Evolutionary conservation across 2,113 vertebrate species (phyloP), one percentile per base, ranked within the genome.

Genomic region (Trogon melanurus): DNA sequence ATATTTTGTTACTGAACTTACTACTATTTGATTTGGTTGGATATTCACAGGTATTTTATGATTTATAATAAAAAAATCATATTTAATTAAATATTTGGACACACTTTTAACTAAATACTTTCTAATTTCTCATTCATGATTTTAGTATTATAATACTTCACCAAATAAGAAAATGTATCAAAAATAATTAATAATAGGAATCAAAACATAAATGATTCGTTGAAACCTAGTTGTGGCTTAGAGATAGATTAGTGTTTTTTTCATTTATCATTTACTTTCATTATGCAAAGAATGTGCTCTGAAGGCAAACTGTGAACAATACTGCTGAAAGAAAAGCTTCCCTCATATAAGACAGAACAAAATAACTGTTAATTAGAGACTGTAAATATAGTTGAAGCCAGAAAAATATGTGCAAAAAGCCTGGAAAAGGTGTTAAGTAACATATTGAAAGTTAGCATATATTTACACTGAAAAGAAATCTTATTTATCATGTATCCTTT

Each of bases 391-490:
- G 16, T 21, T n/a, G 25, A 95, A 96, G 51, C 0, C 4, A 47
- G 54, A 83, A 7, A 76, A 82, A 69, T 61, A 53, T 62, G 27
- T 25, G 3, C 29, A 76, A 2, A 70, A 66, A 65, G 10, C 30
- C 15, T 60, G 18, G 13, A 82, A 85, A 66, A 23, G 1, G 1
- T n/a, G 2, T 62, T 84, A 79, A 51, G 51, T 50, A 74, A 30
- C 0, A 1, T 73, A 62, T 6, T 85, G 36, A 72, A 51, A 76
- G 14, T 44, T 69, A 89, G n/a, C 9, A 13, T 62, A 60, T 26
- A 17, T 56, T 89, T 91, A 54, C 47, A 13, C 18, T 86, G 48
- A 85, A 88, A 10, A 91, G 44, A 94, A 97, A 95, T 88, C 29
- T 88, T 89, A 50, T 8, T 67, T 75, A 54, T 57, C 53, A 11